Evolutionary conservation across 2,888 invertebrate genomes (phyloP).

Genomic region (Agonopterix subpropinquella): DNA sequence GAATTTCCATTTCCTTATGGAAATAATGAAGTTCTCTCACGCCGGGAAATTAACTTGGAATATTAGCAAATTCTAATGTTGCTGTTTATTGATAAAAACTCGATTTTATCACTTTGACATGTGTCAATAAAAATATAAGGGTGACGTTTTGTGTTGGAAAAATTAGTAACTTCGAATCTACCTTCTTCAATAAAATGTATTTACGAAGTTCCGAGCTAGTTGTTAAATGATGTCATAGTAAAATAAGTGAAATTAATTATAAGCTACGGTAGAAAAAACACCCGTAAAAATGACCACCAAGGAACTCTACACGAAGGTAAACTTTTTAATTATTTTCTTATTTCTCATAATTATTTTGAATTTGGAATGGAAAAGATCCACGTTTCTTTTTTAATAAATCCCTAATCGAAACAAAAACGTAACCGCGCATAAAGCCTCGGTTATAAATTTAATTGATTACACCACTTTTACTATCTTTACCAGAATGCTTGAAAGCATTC

Average conservation of each 20-base stretch:
- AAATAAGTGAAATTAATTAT: slow-evolving; percentile 21
- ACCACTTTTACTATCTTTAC: slow-evolving; percentile 30
- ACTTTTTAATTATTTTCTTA: slow-evolving; percentile 12
- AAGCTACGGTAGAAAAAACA: slow-evolving; percentile 16
- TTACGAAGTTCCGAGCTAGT: slow-evolving; percentile 46
- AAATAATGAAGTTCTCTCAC: slow-evolving; percentile 26
- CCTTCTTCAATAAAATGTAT: slow-evolving; percentile 58
- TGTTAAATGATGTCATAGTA: slow-evolving; percentile 47
- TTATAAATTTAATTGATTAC: slow-evolving; percentile 1
- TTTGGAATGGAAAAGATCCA: slow-evolving; percentile 15
- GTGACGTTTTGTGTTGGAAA: slow-evolving; percentile 63
- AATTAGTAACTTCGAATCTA: slow-evolving; percentile 56
- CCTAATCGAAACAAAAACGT: no score
- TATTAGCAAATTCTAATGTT: slow-evolving; percentile 2
- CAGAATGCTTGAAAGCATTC: slow-evolving; percentile 1
- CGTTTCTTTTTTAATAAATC: slow-evolving; percentile 10
- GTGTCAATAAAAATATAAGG: slow-evolving; percentile 51
- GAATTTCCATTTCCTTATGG: slow-evolving; percentile 36
- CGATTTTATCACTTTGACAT: slow-evolving; percentile 43
- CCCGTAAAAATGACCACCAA: slow-evolving; percentile 65
- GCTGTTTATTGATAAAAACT: slow-evolving; percentile 26
- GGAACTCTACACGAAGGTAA: slow-evolving; percentile 70
- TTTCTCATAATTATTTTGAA: slow-evolving; percentile 17
- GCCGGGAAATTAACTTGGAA: slow-evolving; percentile 11
- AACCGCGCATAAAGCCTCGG: background rate